Conservation (phyloP, 2,113 vertebrate genomes). For the Otus sunia region DNA sequence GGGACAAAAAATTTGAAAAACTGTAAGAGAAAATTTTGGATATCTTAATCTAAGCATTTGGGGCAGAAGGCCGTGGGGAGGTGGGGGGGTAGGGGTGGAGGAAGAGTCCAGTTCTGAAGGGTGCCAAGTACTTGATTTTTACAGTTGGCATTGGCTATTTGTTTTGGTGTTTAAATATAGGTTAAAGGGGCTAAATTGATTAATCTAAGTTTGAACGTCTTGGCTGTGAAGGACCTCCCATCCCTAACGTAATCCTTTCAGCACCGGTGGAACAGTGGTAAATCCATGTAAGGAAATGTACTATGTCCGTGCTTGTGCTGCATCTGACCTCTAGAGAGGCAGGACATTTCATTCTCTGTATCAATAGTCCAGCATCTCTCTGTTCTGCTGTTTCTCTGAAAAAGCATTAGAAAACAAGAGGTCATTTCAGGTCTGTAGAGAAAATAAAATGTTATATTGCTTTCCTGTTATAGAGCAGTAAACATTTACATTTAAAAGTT, state of each 20-base stretch:
- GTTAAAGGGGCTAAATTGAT: not conserved
- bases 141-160: not conserved
- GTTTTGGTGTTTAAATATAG: not conserved
- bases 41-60: not conserved
- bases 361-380: not conserved
- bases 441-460: not conserved
- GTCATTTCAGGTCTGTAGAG: not conserved
- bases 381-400: not conserved
- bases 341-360: not conserved
- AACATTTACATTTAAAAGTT: not conserved
- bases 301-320: not conserved
- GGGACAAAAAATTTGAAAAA: constrained; percentile 21
- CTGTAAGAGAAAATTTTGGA: not conserved
- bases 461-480: not conserved
- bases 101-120: not conserved
- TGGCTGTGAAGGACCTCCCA: not conserved
- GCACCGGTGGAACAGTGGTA: not conserved
- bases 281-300: not conserved
- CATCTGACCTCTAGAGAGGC: not conserved
- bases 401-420: not conserved
- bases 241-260: not conserved
- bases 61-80: too few species aligned
- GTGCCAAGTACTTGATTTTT: not conserved
- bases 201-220: not conserved
- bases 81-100: not conserved